These are phyloP conservation scores for Scaptomyza polygonia DNA, from an alignment of 2,888 invertebrate genomes.

Conservation along the genomic window DNA sequence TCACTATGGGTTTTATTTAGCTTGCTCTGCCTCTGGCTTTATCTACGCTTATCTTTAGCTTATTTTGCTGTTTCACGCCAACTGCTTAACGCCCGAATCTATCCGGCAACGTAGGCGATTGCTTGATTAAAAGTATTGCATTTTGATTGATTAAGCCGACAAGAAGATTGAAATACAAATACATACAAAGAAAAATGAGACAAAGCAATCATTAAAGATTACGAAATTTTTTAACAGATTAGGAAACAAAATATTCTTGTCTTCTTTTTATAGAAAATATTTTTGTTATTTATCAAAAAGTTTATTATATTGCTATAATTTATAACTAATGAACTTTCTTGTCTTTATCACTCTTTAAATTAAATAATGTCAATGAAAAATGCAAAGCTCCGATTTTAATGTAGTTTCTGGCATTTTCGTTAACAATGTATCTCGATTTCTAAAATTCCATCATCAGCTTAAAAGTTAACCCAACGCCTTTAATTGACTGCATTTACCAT, in stretches of 20 bases:
- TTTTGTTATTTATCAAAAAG: too few species aligned
- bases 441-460: background rate
- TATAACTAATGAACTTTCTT: background rate
- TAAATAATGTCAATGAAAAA: too few species aligned
- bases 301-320: background rate
- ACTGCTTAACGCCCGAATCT: constrained; percentile 45
- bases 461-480: constrained; percentile 1
- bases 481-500: constrained; percentile 5
- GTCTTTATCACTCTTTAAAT: too few species aligned
- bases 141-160: constrained; percentile 11
- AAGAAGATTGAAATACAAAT: background rate
- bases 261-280: too few species aligned
- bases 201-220: too few species aligned
- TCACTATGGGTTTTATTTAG: background rate
- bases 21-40: constrained; percentile 20
- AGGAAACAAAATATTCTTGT: too few species aligned
- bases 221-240: too few species aligned
- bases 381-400: too few species aligned
- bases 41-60: constrained; percentile 58
- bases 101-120: constrained; percentile 50
- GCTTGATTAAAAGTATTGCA: constrained; percentile 15
- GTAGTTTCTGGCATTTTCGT: background rate
- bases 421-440: background rate
- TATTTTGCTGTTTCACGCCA: constrained; percentile 48
- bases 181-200: background rate